Evolutionary conservation across 2,888 invertebrate genomes (phyloP).

Genomic region (Melinopterus prodromus): DNA sequence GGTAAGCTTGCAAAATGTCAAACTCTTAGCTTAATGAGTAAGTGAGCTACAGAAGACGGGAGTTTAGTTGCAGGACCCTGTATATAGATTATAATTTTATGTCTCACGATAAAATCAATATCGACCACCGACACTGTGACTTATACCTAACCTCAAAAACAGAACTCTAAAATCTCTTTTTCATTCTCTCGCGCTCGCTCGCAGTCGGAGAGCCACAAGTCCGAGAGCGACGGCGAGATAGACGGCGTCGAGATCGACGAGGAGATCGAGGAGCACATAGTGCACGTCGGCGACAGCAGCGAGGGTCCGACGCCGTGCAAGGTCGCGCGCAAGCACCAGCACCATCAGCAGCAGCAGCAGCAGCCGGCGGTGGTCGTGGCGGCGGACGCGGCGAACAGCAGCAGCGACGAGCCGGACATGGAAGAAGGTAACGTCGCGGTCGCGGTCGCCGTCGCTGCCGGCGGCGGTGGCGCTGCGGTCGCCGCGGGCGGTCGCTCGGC

Average conservation of each 20-base stretch:
- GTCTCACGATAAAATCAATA: no score
- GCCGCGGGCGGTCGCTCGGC: not conserved
- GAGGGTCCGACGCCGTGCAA: conserved; percentile 65
- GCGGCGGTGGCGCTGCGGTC: not conserved
- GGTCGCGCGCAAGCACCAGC: conserved; percentile 54
- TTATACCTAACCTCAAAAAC: not conserved
- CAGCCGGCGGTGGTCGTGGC: conserved; percentile 37
- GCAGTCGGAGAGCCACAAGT: conserved; percentile 65
- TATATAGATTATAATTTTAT: no score
- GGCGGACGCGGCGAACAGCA: conserved; percentile 34
- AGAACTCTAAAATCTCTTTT: not conserved
- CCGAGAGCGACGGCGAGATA: conserved; percentile 59
- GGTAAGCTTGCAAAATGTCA: no score
- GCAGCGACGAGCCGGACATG: conserved; percentile 56
- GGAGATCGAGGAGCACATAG: conserved; percentile 60
- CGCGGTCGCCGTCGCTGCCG: not conserved
- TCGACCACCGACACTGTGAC: no score
- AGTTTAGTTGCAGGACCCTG: no score
- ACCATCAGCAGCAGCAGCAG: conserved; percentile 11
- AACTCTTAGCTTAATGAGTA: no score
- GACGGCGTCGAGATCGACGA: conserved; percentile 61
- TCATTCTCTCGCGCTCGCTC: conserved; percentile 44
- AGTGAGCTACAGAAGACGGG: no score
- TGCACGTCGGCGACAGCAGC: conserved; percentile 54
- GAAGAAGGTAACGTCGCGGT: conserved; percentile 44